Conservation (phyloP, 2,113 vertebrate genomes). For the Cyanoliseus patagonus region DNA sequence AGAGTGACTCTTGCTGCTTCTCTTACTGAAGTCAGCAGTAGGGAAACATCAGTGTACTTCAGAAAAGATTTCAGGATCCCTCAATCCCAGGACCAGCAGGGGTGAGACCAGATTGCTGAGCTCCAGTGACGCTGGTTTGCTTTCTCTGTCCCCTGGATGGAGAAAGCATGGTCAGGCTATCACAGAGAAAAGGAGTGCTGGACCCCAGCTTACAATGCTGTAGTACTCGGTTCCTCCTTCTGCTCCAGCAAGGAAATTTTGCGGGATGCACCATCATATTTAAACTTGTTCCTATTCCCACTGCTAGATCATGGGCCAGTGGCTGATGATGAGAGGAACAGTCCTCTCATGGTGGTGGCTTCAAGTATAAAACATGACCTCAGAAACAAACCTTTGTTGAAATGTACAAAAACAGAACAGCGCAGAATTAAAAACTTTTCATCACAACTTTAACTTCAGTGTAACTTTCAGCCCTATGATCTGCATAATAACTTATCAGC, state of each 20-base stretch:
- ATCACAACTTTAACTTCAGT: neutral
- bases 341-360: neutral
- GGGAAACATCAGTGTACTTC: neutral
- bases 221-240: neutral
- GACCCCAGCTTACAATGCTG: neutral
- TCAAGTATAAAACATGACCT: neutral
- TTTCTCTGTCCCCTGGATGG: neutral
- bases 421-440: neutral
- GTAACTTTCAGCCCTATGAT: neutral
- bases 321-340: neutral
- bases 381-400: neutral
- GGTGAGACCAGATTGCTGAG: neutral
- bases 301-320: neutral
- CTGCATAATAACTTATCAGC: neutral
- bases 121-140: neutral
- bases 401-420: neutral
- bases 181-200: neutral
- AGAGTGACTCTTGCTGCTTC: neutral
- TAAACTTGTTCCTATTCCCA: neutral
- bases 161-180: neutral
- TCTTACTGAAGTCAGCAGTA: neutral
- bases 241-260: neutral
- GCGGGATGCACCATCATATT: neutral
- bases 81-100: neutral
- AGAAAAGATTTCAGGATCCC: neutral